Evolutionary conservation across 1,140 invertebrate species (phyloP), one percentile per base, ranked within the genome.

Genomic region (Papilio xuthus): DNA sequence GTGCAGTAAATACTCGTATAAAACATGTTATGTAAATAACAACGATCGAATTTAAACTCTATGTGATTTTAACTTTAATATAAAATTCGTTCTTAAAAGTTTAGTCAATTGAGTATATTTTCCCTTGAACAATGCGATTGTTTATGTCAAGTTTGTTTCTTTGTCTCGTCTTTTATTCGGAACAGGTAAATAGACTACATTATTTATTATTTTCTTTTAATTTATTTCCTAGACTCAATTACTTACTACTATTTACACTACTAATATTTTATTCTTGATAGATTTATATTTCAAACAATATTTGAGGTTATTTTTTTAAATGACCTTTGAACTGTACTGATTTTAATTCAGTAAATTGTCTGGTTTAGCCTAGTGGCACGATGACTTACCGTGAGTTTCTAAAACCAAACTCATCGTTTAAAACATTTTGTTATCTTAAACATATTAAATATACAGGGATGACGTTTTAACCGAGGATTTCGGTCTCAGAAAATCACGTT

Each of bases 161-260:
- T 77, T 79, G 78, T 79, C 77, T 77, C 23, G 26, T 76, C 18
- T 72, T 77, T n/a, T 80, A 73, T 69, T 80, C 79, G 53, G 79
- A 80, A 63, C 79, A 80, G 79, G 79, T 80, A 80, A 78, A 72
- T 76, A 70, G 47, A 20, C 60, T 56, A 75, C 9, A 44, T 13
- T 26, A 60, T 60, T 56, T n/a, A 20, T 56, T 20, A 56, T 23
- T 0, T 1, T 6, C 8, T 47, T 13, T 47, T 18, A 50, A 1
- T 50, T 0, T 50, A n/a, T 18, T 18, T 18, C 53, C n/a, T n/a
- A n/a, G n/a, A n/a, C n/a, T n/a, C n/a, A n/a, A n/a, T n/a, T n/a
- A n/a, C n/a, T n/a, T n/a, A n/a, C n/a, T n/a, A n/a, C n/a, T 72
- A 44, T 71, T 56, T 72, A n/a, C 44, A 47, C 63, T 32, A 23